Evolutionary conservation across 2,888 invertebrate species (phyloP), one percentile per base, ranked within the genome.

Genomic region (Autographa gamma): DNA sequence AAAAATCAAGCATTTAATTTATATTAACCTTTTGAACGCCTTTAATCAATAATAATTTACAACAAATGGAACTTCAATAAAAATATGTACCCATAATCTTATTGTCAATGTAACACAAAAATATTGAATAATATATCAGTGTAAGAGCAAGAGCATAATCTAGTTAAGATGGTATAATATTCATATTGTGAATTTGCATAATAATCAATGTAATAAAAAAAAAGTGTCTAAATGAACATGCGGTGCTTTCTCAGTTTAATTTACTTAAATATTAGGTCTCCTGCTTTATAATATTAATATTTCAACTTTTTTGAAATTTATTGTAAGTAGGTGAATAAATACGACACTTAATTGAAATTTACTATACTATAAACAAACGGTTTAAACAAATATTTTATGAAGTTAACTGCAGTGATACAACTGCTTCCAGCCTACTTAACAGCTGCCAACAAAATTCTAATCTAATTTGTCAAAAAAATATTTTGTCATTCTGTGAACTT

Each of bases 11-110:
- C 58, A 66, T 67, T 52, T 18, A 64, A 60, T 60, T 25, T 7
- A 52, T 63, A 66, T 62, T 62, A 69, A 75, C 60, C 60, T 75
- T 56, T 69, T 75, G 65, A 79, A 63, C 38, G 67, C 52, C 63
- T 67, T 32, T 31, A 31, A 19, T 64, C 48, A 4, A 14, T 34
- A 18, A 41, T 11, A 56, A 56, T 11, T 38, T 48, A 43, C 43
- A 14, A n/a, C 25, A 56, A 31, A 59, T 32, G 8, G 5, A 32
- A 59, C 25, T 59, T 31, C 3, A 31, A 8, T 18, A 56, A 67
- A 48, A 61, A 61, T 67, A 61, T 67, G 38, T 56, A 61, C 66
- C 25, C 60, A 61, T 54, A 16, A 41, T 34, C 32, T 41, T 63
- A 66, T 73, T 66, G 78, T 76, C 78, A 61, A 43, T 48, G 58